Conservation (phyloP, 1,140 invertebrate species). For the Mamestra configurata region DNA sequence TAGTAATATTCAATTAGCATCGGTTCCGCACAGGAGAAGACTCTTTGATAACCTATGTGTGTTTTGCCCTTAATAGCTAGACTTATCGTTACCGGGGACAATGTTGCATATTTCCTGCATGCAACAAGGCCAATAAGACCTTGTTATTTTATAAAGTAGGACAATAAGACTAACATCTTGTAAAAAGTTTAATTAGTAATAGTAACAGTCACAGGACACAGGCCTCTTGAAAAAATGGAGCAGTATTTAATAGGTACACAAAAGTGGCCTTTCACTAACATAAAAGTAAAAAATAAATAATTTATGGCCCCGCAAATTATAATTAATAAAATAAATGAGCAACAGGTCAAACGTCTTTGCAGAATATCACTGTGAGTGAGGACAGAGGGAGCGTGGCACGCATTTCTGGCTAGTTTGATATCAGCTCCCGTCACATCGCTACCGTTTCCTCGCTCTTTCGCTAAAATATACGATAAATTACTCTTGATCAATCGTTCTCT, state of each 20-base stretch:
- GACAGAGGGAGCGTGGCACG: constrained; percentile 83
- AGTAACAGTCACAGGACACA: no score
- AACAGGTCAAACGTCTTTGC: constrained; percentile 65
- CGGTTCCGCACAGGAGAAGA: neutral
- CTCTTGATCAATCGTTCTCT: constrained; percentile 44
- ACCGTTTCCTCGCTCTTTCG: constrained; percentile 65
- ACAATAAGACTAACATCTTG: neutral
- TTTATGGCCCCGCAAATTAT: constrained; percentile 8
- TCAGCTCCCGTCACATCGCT: constrained; percentile 83
- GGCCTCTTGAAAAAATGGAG: neutral
- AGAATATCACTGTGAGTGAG: constrained; percentile 78
- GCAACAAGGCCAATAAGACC: neutral
- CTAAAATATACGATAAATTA: constrained; percentile 69
- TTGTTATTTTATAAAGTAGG: neutral
- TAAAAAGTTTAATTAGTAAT: no score
- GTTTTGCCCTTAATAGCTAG: neutral
- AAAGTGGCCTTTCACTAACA: neutral
- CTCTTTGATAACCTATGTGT: neutral
- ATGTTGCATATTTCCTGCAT: neutral
- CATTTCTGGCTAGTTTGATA: constrained; percentile 86
- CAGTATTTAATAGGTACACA: neutral
- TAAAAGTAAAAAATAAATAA: neutral
- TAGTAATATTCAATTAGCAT: neutral
- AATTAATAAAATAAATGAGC: constrained; percentile 43
- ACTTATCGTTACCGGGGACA: neutral